Evolutionary conservation across 2,113 vertebrate genomes (phyloP), one percentile per base, ranked within the genome.

Genomic region (Cephalopholis sonnerati): DNA sequence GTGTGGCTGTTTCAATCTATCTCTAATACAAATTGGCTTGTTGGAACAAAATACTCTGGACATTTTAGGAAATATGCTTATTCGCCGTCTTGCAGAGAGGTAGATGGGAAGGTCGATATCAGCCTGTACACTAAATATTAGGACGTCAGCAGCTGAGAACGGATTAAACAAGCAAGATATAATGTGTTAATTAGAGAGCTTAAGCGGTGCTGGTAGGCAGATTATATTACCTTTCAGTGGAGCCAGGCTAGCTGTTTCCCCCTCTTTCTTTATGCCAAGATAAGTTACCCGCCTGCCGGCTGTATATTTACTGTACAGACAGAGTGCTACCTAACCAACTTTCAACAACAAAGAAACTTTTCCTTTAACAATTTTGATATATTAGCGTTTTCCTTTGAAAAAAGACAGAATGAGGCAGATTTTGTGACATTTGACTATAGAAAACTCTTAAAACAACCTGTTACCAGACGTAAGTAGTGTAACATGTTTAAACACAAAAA

Each of bases 161-260:
- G 18, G 39, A 65, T 76, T 75, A 65, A 70, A 79, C 22, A 29
- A 79, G 13, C 5, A 12, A 50, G 51, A 68, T 74, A 65, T 48
- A 65, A 72, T 1, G 13, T 65, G 39, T 84, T 32, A 79, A 73
- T 74, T 27, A 55, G 20, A 54, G 46, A 72, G 67, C 51, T 77
- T 59, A 48, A 64, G n/a, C 77, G 44, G 20, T 59, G 53, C 53
- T 73, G 54, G 54, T 36, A 36, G 51, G n/a, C 57, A 84, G 46
- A 62, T 78, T 53, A 36, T 22, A 17, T 25, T 70, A 29, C 15
- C 3, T 25, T 62, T 68, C n/a, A 61, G 68, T 24, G 24, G 71
- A 44, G 44, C n/a, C n/a, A n/a, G 68, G 68, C 7, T 25, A 12
- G 22, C 29, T 11, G 51, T 70, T 68, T 65, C 1, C 51, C 8